Evolutionary conservation across 1,140 invertebrate species (phyloP).

Genomic region (Dinothrombium tinctorium): DNA sequence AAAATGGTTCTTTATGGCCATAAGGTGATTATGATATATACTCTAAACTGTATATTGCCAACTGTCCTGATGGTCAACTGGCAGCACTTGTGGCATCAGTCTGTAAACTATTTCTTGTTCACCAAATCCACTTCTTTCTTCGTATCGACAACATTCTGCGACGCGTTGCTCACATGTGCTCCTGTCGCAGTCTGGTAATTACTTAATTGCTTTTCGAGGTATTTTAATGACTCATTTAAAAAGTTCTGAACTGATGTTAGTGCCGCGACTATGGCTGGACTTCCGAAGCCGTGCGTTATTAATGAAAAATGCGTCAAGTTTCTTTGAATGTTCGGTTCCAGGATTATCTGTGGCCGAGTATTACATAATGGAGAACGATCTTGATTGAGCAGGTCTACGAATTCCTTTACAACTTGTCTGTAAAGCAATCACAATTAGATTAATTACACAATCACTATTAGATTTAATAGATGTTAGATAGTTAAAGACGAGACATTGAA

Average conservation of each 20-base stretch:
- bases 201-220: slow-evolving; percentile 52
- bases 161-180: neutral
- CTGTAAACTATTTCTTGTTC: slow-evolving; percentile 6
- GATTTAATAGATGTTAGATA: too few species aligned
- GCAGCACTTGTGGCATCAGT: too few species aligned
- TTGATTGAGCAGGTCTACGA: slow-evolving; percentile 89
- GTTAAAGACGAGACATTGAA: too few species aligned
- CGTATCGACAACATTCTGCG: slow-evolving; percentile 3
- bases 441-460: too few species aligned
- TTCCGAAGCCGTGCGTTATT: slow-evolving; percentile 96
- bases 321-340: slow-evolving; percentile 84
- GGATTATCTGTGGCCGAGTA: slow-evolving; percentile 69
- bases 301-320: slow-evolving; percentile 93
- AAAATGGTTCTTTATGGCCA: too few species aligned
- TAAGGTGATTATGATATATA: too few species aligned
- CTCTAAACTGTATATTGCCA: too few species aligned
- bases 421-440: too few species aligned
- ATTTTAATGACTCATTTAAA: slow-evolving; percentile 84
- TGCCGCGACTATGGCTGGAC: slow-evolving; percentile 88
- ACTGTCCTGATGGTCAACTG: too few species aligned
- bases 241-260: slow-evolving; percentile 89
- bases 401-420: slow-evolving; percentile 84
- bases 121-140: slow-evolving; percentile 11
- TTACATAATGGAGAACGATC: slow-evolving; percentile 89
- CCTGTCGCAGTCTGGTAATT: slow-evolving; percentile 7